Conservation (phyloP, 2,797 vertebrate species). For the Mionectes olivaceus region DNA sequence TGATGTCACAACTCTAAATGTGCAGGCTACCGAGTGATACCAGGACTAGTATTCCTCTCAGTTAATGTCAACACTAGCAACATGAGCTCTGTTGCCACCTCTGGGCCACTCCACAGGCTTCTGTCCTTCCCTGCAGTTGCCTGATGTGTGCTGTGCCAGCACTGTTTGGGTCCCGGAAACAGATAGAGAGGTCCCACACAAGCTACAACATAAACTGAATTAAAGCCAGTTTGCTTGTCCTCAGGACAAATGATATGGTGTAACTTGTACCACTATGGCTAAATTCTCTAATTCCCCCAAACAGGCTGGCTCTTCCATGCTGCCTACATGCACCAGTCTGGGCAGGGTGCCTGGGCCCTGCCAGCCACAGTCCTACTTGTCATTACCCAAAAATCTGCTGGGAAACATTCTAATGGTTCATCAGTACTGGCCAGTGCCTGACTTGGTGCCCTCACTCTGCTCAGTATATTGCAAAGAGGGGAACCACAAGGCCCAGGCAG, state of each 20-base stretch:
- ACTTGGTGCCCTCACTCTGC: background rate
- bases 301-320: background rate
- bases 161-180: background rate
- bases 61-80: background rate
- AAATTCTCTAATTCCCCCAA: background rate
- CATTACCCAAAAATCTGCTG: background rate
- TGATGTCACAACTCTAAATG: accelerated
- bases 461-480: background rate
- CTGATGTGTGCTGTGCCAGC: background rate
- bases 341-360: background rate
- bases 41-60: background rate
- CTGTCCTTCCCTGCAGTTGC: background rate
- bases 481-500: background rate
- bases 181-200: background rate
- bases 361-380: background rate
- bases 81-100: accelerated
- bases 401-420: background rate
- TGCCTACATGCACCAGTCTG: background rate
- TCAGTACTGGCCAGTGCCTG: background rate
- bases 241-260: background rate
- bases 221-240: background rate
- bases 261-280: background rate
- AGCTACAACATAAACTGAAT: background rate
- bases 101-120: background rate
- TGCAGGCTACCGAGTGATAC: background rate